A percentile compares a stretch with the other conserved stretches of the same genome.
These are phyloP conservation scores for Tragelaphus scriptus DNA, from an alignment of 2,113 vertebrate species.

Conservation along the genomic window DNA sequence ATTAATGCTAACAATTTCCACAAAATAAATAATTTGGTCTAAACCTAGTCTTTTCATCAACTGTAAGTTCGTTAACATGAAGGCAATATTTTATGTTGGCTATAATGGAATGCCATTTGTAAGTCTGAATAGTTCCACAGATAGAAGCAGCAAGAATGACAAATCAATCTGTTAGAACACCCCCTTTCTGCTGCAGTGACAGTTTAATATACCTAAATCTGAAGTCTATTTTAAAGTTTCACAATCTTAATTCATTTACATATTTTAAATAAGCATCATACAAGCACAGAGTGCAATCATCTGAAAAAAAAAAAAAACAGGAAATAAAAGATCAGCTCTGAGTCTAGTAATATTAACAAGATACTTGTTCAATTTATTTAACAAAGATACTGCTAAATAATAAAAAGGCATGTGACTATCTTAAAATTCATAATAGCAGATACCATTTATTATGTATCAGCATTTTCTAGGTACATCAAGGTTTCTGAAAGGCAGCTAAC, in stretches of 20 bases:
- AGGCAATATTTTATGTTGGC: not conserved
- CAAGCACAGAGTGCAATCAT: not conserved
- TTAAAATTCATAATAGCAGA: not conserved
- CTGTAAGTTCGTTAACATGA: not conserved
- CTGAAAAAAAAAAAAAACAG: not conserved
- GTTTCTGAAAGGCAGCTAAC: not conserved
- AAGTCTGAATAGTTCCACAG: not conserved
- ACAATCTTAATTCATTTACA: conserved; percentile 44
- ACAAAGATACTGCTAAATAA: not conserved
- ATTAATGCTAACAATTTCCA: not conserved
- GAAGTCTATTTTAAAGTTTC: conserved; percentile 33
- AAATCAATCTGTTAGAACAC: not conserved
- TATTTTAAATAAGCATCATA: not conserved
- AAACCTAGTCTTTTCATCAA: not conserved
- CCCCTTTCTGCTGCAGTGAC: not conserved
- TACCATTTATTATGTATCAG: not conserved
- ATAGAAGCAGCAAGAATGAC: not conserved
- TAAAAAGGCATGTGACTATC: not conserved
- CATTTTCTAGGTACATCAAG: not conserved
- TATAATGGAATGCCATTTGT: not conserved
- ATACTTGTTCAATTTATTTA: conserved; percentile 47
- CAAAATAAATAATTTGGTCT: not conserved
- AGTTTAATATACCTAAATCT: conserved; percentile 28
- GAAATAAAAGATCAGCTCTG: conserved; percentile 30
- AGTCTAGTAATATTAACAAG: conserved; percentile 26